phyloP scores from a whole-genome alignment of 1,140 invertebrate genomes.

The Eriosoma lanigerum region DNA sequence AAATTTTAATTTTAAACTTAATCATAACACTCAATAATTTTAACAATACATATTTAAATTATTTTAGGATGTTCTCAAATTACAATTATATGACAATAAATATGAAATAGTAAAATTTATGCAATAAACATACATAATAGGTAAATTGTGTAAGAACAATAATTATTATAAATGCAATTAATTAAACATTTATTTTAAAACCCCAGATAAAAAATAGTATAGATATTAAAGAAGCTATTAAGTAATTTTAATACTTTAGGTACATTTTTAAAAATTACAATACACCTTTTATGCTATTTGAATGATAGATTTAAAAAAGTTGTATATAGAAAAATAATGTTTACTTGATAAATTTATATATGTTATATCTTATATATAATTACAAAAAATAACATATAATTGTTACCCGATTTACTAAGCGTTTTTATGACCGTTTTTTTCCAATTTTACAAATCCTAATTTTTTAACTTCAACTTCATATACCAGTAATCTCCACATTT shows the following conservation, averaged over 20 bases:
- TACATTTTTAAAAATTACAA: neutral
- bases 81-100: neutral
- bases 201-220: neutral
- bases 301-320: neutral
- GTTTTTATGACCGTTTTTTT: conserved; percentile 49
- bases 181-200: neutral
- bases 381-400: neutral
- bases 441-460: conserved; percentile 73
- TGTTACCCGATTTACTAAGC: neutral
- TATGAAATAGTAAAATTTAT: neutral
- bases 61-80: neutral
- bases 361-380: neutral
- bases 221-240: neutral
- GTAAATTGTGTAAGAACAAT: neutral
- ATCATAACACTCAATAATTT: too few species aligned
- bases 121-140: neutral
- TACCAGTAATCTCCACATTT: conserved; percentile 98
- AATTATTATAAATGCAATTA: neutral
- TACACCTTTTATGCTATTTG: neutral
- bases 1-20: too few species aligned
- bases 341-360: neutral
- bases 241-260: neutral
- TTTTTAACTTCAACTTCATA: conserved; percentile 99
- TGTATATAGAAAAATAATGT: too few species aligned
- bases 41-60: too few species aligned